Conservation (phyloP, 2,888 invertebrate species). For the Agrypnus murinus region DNA sequence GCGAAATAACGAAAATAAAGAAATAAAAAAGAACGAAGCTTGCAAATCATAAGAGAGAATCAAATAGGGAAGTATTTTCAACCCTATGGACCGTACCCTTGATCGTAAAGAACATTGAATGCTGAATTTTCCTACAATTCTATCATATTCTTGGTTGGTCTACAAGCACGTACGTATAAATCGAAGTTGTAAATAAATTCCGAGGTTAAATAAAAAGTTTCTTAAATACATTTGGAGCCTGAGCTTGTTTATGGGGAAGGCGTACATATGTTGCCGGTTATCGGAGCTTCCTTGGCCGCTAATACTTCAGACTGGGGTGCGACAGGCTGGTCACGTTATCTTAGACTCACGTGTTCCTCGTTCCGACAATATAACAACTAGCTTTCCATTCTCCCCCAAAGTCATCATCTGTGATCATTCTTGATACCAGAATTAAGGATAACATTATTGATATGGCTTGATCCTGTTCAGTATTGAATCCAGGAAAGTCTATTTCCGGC, state of each 20-base stretch:
- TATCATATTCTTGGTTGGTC: conserved; percentile 34
- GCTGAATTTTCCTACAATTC: conserved; percentile 29
- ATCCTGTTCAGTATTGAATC: conserved; percentile 30
- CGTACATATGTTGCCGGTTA: conserved; percentile 57
- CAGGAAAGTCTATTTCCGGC: conserved; percentile 31
- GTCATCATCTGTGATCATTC: conserved; percentile 38
- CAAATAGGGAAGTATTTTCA: conserved; percentile 19
- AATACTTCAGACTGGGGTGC: conserved; percentile 46
- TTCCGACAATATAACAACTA: conserved; percentile 54
- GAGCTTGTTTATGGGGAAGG: conserved; percentile 46
- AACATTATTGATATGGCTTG: conserved; percentile 39
- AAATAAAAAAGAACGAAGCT: conserved; percentile 22
- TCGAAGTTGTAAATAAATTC: conserved; percentile 50
- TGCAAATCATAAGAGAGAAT: conserved; percentile 37
- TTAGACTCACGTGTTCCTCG: conserved; percentile 55
- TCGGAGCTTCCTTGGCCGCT: conserved; percentile 51
- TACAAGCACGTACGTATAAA: conserved; percentile 36
- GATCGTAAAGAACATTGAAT: conserved; percentile 33
- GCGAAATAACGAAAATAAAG: conserved; percentile 2
- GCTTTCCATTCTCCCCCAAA: conserved; percentile 38
- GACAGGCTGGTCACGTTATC: conserved; percentile 57
- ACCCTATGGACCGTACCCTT: conserved; percentile 22
- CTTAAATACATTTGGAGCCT: conserved; percentile 39
- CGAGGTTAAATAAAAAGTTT: conserved; percentile 47
- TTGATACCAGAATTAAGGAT: conserved; percentile 38